A percentile compares a stretch with the other conserved stretches of the same genome.
These are phyloP conservation scores for Drosophila pandora DNA, from an alignment of 1,140 invertebrate species.

Conservation along the genomic window DNA sequence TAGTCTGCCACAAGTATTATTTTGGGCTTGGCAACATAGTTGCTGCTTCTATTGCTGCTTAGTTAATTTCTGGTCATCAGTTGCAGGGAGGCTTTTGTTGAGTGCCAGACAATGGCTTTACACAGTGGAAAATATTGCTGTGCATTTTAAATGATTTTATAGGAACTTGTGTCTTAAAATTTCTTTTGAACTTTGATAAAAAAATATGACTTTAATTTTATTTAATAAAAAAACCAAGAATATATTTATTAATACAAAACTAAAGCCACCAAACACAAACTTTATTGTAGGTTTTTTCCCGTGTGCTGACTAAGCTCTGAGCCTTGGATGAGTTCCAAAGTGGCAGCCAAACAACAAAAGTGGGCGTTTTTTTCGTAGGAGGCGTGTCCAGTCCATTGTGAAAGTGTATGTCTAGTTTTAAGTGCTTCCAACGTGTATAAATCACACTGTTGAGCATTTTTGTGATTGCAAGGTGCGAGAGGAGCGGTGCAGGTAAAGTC, in stretches of 20 bases:
- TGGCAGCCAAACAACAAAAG: conserved; percentile 52
- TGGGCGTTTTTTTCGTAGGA: conserved; percentile 51
- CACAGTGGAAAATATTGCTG: conserved; percentile 7
- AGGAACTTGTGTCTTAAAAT: too few relatives aligned
- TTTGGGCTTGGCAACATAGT: conserved; percentile 44
- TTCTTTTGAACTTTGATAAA: too few relatives aligned
- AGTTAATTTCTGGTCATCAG: conserved; percentile 70
- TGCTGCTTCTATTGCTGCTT: conserved; percentile 53
- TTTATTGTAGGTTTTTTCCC: conserved; percentile 1
- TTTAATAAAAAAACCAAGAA: too few relatives aligned
- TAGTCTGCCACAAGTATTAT: conserved; percentile 21
- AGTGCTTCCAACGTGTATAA: conserved; percentile 73
- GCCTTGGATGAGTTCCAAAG: conserved; percentile 51
- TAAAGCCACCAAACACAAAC: too few relatives aligned
- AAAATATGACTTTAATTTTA: too few relatives aligned
- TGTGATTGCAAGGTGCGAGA: conserved; percentile 1
- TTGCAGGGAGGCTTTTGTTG: conserved; percentile 61
- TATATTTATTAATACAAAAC: too few relatives aligned
- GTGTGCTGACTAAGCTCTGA: conserved; percentile 56
- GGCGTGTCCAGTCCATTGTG: conserved; percentile 62
- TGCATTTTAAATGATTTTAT: too few relatives aligned
- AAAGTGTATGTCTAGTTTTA: conserved; percentile 70
- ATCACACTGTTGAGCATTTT: conserved; percentile 65
- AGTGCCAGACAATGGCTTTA: conserved; percentile 22
- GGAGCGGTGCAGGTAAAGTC: conserved; percentile 52